These are phyloP conservation scores for Drosophila oshimai DNA, from an alignment of 1,140 invertebrate genomes.

Conservation along the genomic window DNA sequence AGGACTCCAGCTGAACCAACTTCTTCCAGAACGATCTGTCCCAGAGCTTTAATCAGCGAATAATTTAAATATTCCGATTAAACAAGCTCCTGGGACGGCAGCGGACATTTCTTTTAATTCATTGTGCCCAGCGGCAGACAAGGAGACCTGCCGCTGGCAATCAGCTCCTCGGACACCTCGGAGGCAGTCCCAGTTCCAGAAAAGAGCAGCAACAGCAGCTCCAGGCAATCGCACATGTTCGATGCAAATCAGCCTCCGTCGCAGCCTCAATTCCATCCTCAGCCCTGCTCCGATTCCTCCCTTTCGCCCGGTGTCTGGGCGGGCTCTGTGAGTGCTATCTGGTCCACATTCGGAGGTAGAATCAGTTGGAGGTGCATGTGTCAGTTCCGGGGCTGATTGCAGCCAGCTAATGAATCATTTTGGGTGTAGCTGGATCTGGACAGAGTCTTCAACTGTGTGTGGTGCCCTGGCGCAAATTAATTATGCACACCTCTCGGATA, in stretches of 20 bases:
- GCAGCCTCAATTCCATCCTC: conserved; percentile 2
- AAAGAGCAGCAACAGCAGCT: background rate
- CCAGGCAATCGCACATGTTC: conserved; percentile 61
- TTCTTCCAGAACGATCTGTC: conserved; percentile 30
- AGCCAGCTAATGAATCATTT: conserved; percentile 75
- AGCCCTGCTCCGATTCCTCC: background rate
- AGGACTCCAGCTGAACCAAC: background rate
- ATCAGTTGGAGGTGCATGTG: conserved; percentile 32
- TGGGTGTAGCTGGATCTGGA: conserved; percentile 23
- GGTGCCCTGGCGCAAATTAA: conserved; percentile 65
- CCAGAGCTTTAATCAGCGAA: conserved; percentile 71
- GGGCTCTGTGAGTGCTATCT: conserved; percentile 24
- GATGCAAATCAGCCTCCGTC: conserved; percentile 65
- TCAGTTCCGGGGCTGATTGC: conserved; percentile 77
- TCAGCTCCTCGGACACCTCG: conserved; percentile 64
- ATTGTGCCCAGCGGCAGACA: conserved; percentile 25
- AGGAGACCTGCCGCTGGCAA: conserved; percentile 56
- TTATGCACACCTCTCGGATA: conserved; percentile 73
- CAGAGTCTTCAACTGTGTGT: conserved; percentile 14
- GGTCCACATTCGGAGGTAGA: conserved; percentile 20
- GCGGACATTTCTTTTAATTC: conserved; percentile 78
- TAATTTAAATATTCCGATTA: conserved; percentile 81
- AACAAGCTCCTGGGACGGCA: conserved; percentile 53
- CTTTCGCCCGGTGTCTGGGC: conserved; percentile 26
- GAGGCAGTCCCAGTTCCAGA: conserved; percentile 1